Evolutionary conservation across 2,888 invertebrate genomes (phyloP), one percentile per base, ranked within the genome.

Genomic region (Nowickia ferox): DNA sequence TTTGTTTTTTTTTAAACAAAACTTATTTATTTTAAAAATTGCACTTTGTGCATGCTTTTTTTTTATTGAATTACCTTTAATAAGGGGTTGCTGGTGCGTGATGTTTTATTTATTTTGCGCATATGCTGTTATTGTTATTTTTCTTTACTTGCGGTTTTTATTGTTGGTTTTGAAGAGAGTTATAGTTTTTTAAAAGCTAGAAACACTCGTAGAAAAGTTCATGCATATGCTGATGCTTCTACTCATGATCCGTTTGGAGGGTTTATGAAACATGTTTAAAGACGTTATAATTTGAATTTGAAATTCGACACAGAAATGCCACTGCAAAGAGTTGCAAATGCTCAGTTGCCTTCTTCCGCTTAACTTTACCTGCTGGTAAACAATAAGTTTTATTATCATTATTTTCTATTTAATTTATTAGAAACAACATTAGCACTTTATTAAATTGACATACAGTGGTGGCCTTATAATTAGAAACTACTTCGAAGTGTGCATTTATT

Each of bases 21-120:
- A 53, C 11, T 15, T 59, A 30, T 75, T 63, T 53, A 0, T 15
- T 76, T 46, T n/a, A 3, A 57, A 82, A 76, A 76, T 63, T 83
- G 65, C 57, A 65, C 44, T 44, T 5, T 15, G 46, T 22, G 17
- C 22, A 30, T 46, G 30, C 10, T 22, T 30, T 22, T 63, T n/a
- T 40, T 10, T 6, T 30, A 30, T 6, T 22, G 4, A 6, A 57
- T 22, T 30, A 8, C 48, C 46, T 30, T 55, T 55, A 30, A 40
- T 9, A 59, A 68, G 59, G 77, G 77, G 77, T 68, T 59, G 77
- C 10, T 46, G 44, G 46, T 30, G 10, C 15, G 44, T 30, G 2
- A 57, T 15, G 6, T 9, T 30, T 30, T 30, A 6, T 30, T 30
- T 2, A 3, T 30, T 77, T 77, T 77, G 22, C 40, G 6, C 30